Base-by-base conservation (phyloP, 2,888 invertebrate species). In the Petrolisthes manimaculis region DNA sequence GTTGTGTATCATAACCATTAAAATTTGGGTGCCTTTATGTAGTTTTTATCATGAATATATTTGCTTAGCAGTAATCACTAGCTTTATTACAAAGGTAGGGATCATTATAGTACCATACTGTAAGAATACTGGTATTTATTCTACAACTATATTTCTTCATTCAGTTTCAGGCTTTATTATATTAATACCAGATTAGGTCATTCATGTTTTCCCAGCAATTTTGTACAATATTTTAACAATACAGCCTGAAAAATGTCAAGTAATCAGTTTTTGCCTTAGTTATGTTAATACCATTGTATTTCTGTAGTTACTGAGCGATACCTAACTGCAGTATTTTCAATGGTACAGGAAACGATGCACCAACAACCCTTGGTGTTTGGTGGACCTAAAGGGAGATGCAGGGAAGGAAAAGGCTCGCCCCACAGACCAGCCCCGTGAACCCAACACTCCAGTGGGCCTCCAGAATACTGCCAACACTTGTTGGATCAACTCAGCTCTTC, bases 381-480 rank as follows among this genome's bases (percentile, higher is more conserved):
- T 79, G 51, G 84, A 85, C 18, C 77, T 89, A 5, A 75, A 71
- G 55, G 71, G 69, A n/a, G 86, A 80, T 21, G 61, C 83, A 54
- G 81, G 79, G 53, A 82, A 87, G 61, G 86, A 86, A 82, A 87
- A 85, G 74, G 78, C 69, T 69, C 83, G 86, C 53, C 88, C 88
- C 61, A 89, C 88, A 61, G 90, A 89, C 81, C 89, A 89, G 82
- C 80, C 84, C 9, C 80, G 88, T 61, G 86, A 88, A 61, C n/a
- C 82, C 37, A 67, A 53, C 12, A 83, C 74, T 0, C 90, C 90
- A 55, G 86, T 90, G 56, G 90, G 90, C 18, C 77, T 90, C 3
- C 89, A 90, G 37, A 90, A 90, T 61, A 90, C 90, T 24, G 89
- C 90, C 21, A 90, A 90, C 75, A 90, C 90, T 12, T 90, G 90